Evolutionary conservation across 1,140 invertebrate species (phyloP).

Genomic region (Mizuhopecten yessoensis): DNA sequence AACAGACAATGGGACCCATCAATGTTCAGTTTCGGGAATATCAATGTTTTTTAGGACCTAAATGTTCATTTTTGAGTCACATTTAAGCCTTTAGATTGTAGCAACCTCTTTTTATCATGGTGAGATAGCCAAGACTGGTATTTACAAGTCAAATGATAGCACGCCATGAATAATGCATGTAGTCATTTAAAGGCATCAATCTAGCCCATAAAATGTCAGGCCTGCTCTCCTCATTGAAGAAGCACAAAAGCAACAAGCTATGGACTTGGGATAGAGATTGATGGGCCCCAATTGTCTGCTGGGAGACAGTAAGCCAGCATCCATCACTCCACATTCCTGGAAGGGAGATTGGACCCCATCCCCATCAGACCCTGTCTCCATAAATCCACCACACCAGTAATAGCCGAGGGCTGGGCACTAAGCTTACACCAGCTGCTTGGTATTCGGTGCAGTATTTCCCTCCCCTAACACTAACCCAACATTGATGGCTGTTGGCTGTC

Average conservation of each 20-base stretch:
- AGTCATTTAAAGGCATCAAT: slow-evolving; percentile 33
- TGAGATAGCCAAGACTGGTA: slow-evolving; percentile 10
- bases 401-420: neutral
- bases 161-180: slow-evolving; percentile 27
- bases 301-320: slow-evolving; percentile 4
- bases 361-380: neutral
- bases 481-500: neutral
- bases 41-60: slow-evolving; percentile 34
- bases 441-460: neutral
- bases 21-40: slow-evolving; percentile 6
- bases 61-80: slow-evolving; percentile 12
- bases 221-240: neutral
- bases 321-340: slow-evolving; percentile 19
- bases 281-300: slow-evolving; percentile 7
- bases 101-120: neutral
- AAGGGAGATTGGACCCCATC: neutral
- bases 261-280: neutral
- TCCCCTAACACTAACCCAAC: neutral
- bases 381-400: neutral
- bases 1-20: slow-evolving; percentile 9
- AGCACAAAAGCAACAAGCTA: slow-evolving; percentile 38
- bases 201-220: neutral
- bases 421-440: neutral
- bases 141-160: slow-evolving; percentile 34
- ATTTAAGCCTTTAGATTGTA: neutral